These are phyloP conservation scores for Gryon sp. DNA, from an alignment of 1,140 invertebrate species.

Conservation along the genomic window DNA sequence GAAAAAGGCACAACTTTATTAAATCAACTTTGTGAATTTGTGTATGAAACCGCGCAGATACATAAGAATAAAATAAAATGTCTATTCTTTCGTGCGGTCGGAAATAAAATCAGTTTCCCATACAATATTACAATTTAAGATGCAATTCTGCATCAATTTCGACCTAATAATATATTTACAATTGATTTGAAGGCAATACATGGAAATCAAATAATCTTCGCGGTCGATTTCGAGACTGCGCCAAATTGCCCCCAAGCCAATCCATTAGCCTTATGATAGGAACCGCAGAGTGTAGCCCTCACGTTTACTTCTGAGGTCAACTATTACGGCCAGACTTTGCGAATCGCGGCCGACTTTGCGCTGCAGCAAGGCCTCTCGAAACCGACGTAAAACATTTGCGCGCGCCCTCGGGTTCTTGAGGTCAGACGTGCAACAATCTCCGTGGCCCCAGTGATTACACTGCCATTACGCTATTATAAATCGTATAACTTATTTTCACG, in stretches of 20 bases:
- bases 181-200: constrained; percentile 60
- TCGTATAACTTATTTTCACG: constrained; percentile 71
- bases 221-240: constrained; percentile 42
- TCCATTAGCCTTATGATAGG: constrained; percentile 56
- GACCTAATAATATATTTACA: constrained; percentile 64
- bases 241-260: constrained; percentile 57
- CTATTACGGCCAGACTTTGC: constrained; percentile 59
- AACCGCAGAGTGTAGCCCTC: constrained; percentile 47
- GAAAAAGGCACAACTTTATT: constrained; percentile 10
- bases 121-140: constrained; percentile 57
- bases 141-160: constrained; percentile 55
- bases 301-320: constrained; percentile 59
- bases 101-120: constrained; percentile 39
- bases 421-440: constrained; percentile 71
- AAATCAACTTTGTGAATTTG: constrained; percentile 8
- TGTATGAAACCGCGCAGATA: constrained; percentile 5
- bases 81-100: constrained; percentile 31
- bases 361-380: constrained; percentile 52
- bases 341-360: constrained; percentile 60
- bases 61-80: constrained; percentile 47
- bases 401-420: constrained; percentile 53
- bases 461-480: constrained; percentile 76
- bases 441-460: constrained; percentile 68
- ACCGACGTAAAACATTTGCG: constrained; percentile 44
- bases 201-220: constrained; percentile 61